Evolutionary conservation across 2,888 invertebrate genomes (phyloP), one percentile per base, ranked within the genome.

Genomic region (Laothoe populi): DNA sequence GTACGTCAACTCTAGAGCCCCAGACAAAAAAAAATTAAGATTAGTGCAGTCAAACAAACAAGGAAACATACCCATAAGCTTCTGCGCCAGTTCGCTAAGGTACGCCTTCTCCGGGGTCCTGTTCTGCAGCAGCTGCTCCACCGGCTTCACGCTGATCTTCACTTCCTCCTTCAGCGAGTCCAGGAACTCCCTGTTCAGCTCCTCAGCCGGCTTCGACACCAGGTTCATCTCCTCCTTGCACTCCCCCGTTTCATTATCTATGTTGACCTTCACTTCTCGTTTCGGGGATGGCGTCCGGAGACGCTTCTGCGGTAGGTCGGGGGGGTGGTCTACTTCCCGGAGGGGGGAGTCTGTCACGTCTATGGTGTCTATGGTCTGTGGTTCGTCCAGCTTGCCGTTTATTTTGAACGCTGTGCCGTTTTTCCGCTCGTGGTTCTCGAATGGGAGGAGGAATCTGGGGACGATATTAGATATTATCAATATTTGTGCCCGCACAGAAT

Each of bases 401-500:
- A 68, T 44, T n/a, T 78, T 84, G 4, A 65, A 64, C 0, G 69
- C 49, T 1, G 67, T 60, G 1, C 84, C 82, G 63, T 81, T 83
- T 83, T 94, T 66, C 81, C 94, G 80, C 84, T 94, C 82, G 92
- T 92, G 84, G 87, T 94, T 84, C 87, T 96, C 96, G 75, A 94
- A 95, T 0, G 95, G 94, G n/a, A 96, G 84, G 16, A 96, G 88
- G 76, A 95, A 94, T 75, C 96, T 96, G 83, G 4, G 96, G 96
- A 44, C 96, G 96, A 70, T 96, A 96, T 57, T 94, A 4, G 1
- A 4, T 8, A 8, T 31, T 31, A 31, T 31, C 5, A 2, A 26
- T 4, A 4, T 2, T 26, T 2, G 5, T 26, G 26, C 26, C 26
- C n/a, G n/a, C n/a, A n/a, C n/a, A n/a, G n/a, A n/a, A n/a, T n/a